Evolutionary conservation across 2,888 invertebrate species (phyloP).

Genomic region (Taenaris catops): DNA sequence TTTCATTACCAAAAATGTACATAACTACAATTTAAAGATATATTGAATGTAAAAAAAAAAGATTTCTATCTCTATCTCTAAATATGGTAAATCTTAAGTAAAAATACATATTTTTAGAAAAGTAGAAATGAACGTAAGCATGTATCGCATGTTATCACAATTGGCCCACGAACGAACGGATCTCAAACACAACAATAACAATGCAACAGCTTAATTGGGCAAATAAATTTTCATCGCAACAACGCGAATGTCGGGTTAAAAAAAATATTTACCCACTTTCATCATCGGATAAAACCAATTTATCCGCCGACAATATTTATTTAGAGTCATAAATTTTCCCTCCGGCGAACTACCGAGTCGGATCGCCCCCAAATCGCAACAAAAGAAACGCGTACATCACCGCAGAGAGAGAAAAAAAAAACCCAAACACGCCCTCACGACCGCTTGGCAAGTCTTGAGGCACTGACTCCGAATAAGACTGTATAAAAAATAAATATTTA

Average conservation of each 20-base stretch:
- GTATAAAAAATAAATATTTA: no score
- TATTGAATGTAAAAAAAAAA: no score
- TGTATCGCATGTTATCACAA: no score
- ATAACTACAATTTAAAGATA: no score
- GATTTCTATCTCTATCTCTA: no score
- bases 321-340: conserved; percentile 35
- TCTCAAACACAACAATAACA: conserved; percentile 12
- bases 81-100: no score
- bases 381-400: conserved; percentile 61
- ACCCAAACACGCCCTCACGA: conserved; percentile 80
- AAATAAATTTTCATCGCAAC: conserved; percentile 16
- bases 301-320: conserved; percentile 34
- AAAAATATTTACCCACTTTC: conserved; percentile 22
- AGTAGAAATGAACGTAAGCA: no score
- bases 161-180: conserved; percentile 4
- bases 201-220: conserved; percentile 16
- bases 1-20: no score
- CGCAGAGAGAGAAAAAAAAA: conserved; percentile 49
- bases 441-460: conserved; percentile 88
- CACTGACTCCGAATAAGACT: conserved; percentile 85
- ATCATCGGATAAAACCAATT: conserved; percentile 29
- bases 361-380: conserved; percentile 57
- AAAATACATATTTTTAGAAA: no score
- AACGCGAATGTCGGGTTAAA: conserved; percentile 17
- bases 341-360: conserved; percentile 39